A percentile compares a stretch with the other conserved stretches of the same genome.
Conservation (phyloP, 2,888 invertebrate species). For the Drosophila kanekoi region DNA sequence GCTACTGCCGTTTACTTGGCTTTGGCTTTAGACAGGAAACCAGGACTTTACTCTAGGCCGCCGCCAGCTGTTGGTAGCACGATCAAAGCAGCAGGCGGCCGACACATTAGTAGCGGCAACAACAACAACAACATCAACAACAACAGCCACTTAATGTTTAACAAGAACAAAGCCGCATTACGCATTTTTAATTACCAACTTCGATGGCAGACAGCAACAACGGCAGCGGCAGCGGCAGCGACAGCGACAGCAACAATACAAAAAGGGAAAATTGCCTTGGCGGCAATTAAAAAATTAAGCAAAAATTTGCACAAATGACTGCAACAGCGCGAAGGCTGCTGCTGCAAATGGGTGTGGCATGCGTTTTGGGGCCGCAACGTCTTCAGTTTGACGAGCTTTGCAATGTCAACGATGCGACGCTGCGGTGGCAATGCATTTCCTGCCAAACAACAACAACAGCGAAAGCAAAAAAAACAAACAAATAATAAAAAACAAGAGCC, state of each 20-base stretch:
- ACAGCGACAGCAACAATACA: slow-evolving; percentile 27
- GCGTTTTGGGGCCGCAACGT: slow-evolving; percentile 15
- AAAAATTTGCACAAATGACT: slow-evolving; percentile 35
- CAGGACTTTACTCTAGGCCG: slow-evolving; percentile 28
- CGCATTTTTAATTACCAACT: slow-evolving; percentile 79
- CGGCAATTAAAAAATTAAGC: slow-evolving; percentile 75
- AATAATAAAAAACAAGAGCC: slow-evolving; percentile 22
- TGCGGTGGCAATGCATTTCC: slow-evolving; percentile 64
- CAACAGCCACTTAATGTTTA: slow-evolving; percentile 20
- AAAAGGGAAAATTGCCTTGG: slow-evolving; percentile 29
- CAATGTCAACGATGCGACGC: slow-evolving; percentile 69
- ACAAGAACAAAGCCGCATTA: slow-evolving; percentile 69
- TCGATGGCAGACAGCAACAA: slow-evolving; percentile 41
- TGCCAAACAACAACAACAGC: slow-evolving; percentile 41
- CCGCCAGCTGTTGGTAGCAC: slow-evolving; percentile 38
- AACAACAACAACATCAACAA: slow-evolving; percentile 6
- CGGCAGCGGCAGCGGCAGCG: background rate
- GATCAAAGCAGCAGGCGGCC: slow-evolving; percentile 50
- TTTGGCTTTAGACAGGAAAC: slow-evolving; percentile 39
- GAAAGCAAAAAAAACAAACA: slow-evolving; percentile 15
- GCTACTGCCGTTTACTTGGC: background rate
- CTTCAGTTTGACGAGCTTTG: slow-evolving; percentile 32
- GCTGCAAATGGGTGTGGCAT: slow-evolving; percentile 51
- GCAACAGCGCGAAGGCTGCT: slow-evolving; percentile 21
- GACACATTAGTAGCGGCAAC: slow-evolving; percentile 11